Conservation (phyloP, 2,797 vertebrate species). For the Pelochelys cantorii region DNA sequence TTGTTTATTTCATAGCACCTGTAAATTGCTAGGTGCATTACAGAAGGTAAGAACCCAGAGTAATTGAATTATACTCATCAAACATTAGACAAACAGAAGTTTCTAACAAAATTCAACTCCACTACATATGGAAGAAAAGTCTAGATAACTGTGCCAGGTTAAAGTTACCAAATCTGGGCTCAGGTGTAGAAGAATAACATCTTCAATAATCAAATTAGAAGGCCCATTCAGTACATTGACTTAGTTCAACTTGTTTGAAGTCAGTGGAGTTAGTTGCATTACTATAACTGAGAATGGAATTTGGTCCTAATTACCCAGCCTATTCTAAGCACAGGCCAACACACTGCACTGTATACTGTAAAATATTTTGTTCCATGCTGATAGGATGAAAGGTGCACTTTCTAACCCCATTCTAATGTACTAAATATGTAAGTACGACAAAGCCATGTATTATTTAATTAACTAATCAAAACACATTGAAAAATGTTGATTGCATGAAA, state of each 20-base stretch:
- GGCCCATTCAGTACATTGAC: neutral
- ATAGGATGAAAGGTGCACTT: slow-evolving; percentile 25
- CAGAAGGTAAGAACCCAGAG: neutral
- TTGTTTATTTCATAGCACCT: neutral
- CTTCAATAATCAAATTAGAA: neutral
- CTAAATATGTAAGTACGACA: neutral
- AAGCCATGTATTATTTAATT: neutral
- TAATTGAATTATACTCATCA: neutral
- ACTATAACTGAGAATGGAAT: neutral
- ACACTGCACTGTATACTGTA: neutral
- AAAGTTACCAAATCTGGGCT: neutral
- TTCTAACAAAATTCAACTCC: neutral
- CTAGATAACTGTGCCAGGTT: neutral
- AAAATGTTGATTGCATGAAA: neutral
- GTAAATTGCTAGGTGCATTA: neutral
- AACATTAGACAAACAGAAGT: neutral
- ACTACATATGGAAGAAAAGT: neutral
- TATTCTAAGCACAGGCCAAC: neutral
- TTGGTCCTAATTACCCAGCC: neutral
- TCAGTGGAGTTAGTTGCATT: neutral
- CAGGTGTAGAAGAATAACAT: neutral
- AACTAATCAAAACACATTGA: neutral
- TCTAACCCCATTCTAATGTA: neutral
- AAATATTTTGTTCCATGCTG: neutral
- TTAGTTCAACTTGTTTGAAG: neutral